Conservation (phyloP, 2,113 vertebrate genomes). For the Pyrgilauda ruficollis region DNA sequence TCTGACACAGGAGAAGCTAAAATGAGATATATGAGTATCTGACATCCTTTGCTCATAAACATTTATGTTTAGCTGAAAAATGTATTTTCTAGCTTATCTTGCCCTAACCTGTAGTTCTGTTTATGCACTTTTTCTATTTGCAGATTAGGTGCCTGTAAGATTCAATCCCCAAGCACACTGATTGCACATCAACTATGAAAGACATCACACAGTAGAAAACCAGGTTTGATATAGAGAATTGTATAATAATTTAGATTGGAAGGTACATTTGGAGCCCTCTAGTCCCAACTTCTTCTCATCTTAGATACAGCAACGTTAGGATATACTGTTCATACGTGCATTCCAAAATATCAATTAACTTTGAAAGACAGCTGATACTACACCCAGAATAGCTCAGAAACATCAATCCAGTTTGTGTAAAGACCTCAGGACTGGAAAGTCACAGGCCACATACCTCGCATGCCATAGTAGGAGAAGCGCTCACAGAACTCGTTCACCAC, state of each 20-base stretch:
- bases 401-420: background rate
- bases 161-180: background rate
- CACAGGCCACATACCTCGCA: conserved; percentile 84
- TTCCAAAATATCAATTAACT: background rate
- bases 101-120: background rate
- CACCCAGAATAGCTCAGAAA: background rate
- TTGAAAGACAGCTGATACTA: background rate
- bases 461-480: conserved; percentile 98
- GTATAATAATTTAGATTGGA: background rate
- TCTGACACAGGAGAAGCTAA: background rate
- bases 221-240: background rate
- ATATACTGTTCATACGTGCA: background rate
- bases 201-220: background rate
- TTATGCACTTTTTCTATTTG: background rate
- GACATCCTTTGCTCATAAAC: background rate
- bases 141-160: background rate
- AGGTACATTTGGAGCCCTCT: background rate
- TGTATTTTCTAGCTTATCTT: conserved; percentile 2
- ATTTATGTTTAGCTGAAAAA: background rate
- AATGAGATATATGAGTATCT: background rate
- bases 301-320: background rate
- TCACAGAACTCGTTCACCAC: conserved; percentile 98
- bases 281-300: background rate
- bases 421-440: background rate
- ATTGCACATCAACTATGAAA: background rate